These are phyloP conservation scores for Conopomorpha cramerella DNA, from an alignment of 1,140 invertebrate genomes.

Conservation along the genomic window DNA sequence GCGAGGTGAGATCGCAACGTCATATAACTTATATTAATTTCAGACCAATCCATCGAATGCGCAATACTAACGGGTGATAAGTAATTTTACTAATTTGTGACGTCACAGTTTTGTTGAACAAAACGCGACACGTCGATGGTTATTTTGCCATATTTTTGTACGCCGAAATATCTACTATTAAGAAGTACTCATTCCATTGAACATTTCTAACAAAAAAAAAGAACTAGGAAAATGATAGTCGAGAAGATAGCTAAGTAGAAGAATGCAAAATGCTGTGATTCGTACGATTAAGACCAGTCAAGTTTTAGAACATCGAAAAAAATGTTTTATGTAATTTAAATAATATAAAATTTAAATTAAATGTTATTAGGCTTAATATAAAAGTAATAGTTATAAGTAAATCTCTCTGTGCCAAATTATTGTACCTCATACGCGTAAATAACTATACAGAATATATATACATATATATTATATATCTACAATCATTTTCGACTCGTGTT, in stretches of 20 bases:
- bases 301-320: conserved; percentile 61
- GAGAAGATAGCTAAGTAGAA: conserved; percentile 50
- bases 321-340: conserved; percentile 54
- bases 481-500: no score
- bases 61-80: conserved; percentile 21
- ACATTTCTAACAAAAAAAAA: conserved; percentile 9
- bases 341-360: conserved; percentile 35
- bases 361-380: conserved; percentile 34
- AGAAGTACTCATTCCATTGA: conserved; percentile 40
- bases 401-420: conserved; percentile 64
- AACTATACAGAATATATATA: no score
- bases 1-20: no score
- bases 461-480: no score
- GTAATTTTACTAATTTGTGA: conserved; percentile 7
- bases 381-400: conserved; percentile 49
- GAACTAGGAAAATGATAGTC: conserved; percentile 53
- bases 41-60: no score
- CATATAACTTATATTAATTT: no score
- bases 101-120: conserved; percentile 1
- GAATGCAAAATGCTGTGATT: conserved; percentile 57
- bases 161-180: conserved; percentile 25
- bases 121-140: conserved; percentile 12
- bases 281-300: conserved; percentile 58
- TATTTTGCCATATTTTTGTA: conserved; percentile 37
- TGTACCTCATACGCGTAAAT: conserved; percentile 61